Conservation (phyloP, 1,140 invertebrate genomes). For the Phortica variegata region DNA sequence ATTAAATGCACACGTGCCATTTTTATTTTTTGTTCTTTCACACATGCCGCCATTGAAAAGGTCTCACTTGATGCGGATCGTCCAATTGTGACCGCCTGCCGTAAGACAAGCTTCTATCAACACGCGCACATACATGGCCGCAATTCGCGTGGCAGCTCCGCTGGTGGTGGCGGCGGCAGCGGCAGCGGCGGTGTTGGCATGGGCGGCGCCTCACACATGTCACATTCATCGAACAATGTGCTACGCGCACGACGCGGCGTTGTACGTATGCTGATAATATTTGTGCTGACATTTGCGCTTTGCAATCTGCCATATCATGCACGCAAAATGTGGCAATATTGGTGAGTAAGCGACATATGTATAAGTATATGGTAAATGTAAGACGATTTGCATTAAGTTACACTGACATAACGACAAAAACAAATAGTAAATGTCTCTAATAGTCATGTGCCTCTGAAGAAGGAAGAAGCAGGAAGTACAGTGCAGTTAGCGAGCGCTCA, state of each 20-base stretch:
- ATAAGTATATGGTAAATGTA: too few species aligned
- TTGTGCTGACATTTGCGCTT: constrained; percentile 78
- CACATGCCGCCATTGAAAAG: constrained; percentile 32
- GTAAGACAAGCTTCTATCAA: constrained; percentile 44
- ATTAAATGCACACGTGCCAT: too few species aligned
- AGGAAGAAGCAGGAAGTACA: too few species aligned
- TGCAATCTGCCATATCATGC: constrained; percentile 85
- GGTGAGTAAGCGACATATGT: too few species aligned
- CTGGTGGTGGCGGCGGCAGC: constrained; percentile 25
- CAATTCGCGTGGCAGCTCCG: constrained; percentile 32
- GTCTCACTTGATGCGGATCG: constrained; percentile 57
- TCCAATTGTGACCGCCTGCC: constrained; percentile 54
- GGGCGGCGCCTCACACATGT: constrained; percentile 57
- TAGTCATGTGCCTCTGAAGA: too few species aligned
- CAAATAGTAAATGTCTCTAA: too few species aligned
- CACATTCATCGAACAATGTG: constrained; percentile 68
- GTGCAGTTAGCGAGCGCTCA: constrained; percentile 22
- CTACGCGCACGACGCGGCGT: constrained; percentile 69
- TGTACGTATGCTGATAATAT: constrained; percentile 78
- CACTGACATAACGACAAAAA: too few species aligned
- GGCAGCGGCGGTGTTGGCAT: constrained; percentile 1
- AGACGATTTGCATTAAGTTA: too few species aligned
- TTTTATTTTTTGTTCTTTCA: constrained; percentile 3
- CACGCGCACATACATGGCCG: constrained; percentile 36
- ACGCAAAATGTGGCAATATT: constrained; percentile 77